Percentiles rank a stretch among this genome's conserved stretches.
Conservation (phyloP, 2,797 vertebrate genomes). For the Peromyscus attwateri region DNA sequence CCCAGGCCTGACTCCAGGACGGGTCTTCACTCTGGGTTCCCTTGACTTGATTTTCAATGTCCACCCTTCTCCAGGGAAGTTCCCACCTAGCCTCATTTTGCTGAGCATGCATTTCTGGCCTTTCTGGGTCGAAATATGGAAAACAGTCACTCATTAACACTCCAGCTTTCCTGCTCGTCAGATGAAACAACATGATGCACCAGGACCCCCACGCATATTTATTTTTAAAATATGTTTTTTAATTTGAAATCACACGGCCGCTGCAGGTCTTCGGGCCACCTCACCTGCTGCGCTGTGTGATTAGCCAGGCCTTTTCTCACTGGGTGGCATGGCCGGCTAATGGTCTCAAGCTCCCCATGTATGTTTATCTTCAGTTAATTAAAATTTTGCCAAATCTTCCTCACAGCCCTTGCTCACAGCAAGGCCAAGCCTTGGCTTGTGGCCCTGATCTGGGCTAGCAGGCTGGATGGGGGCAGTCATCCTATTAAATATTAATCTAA, state of each 20-base stretch:
- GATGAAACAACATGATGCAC: constrained; percentile 74
- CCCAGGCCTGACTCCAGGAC: neutral
- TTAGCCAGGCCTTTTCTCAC: constrained; percentile 78
- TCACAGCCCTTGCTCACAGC: constrained; percentile 13
- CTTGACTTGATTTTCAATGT: neutral
- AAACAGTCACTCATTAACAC: constrained; percentile 56
- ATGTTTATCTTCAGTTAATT: constrained; percentile 87
- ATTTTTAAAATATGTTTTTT: constrained; percentile 86
- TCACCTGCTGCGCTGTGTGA: constrained; percentile 82
- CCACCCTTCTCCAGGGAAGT: neutral
- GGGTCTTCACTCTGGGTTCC: neutral
- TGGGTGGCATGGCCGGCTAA: constrained; percentile 76
- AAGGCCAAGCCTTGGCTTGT: constrained; percentile 54
- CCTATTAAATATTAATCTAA: constrained; percentile 81
- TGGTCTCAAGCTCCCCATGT: constrained; percentile 71
- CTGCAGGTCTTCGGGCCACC: constrained; percentile 80
- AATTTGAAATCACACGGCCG: constrained; percentile 86
- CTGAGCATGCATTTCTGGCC: neutral
- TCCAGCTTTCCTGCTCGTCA: constrained; percentile 48
- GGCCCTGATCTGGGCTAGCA: constrained; percentile 59
- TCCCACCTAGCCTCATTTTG: neutral
- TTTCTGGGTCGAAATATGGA: neutral
- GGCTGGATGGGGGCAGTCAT: constrained; percentile 54
- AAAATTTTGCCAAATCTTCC: constrained; percentile 80
- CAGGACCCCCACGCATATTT: constrained; percentile 77